These are phyloP conservation scores for Eonycteris spelaea DNA, from an alignment of 2,113 vertebrate genomes.

Conservation along the genomic window DNA sequence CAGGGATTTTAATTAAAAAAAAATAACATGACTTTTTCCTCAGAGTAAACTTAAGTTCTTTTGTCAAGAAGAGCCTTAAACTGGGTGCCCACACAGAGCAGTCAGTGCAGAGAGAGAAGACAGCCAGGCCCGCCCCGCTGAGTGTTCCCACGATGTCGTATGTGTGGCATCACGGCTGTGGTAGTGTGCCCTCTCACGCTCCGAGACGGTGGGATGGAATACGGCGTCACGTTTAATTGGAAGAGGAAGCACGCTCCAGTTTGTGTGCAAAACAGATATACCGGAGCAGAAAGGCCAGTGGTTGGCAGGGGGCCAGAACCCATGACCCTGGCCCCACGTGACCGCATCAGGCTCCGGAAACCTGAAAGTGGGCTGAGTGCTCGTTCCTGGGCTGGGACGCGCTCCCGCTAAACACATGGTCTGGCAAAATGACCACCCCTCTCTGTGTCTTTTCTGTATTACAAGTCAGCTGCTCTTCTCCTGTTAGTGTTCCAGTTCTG, in stretches of 20 bases:
- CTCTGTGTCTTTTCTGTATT: not conserved
- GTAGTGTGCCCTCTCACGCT: not conserved
- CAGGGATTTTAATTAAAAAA: slow-evolving; percentile 1
- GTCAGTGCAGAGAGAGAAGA: not conserved
- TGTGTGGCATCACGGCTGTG: not conserved
- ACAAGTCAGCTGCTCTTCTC: not conserved
- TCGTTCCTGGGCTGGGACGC: not conserved
- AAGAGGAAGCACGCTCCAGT: not conserved
- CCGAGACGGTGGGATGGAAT: not conserved
- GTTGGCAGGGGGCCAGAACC: slow-evolving; percentile 31
- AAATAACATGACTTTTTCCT: not conserved
- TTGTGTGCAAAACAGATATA: slow-evolving; percentile 2
- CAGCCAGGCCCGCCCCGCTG: rapidly evolving
- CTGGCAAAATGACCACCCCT: not conserved
- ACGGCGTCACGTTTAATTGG: not conserved
- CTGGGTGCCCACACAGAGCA: not conserved
- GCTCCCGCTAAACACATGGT: not conserved
- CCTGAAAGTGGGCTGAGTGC: not conserved
- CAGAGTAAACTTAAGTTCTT: not conserved
- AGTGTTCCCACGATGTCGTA: not conserved
- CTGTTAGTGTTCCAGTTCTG: not conserved
- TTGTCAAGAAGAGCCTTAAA: not conserved
- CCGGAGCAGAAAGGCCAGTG: not conserved
- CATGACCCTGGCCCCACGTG: not conserved
- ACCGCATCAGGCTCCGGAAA: not conserved